Conservation (phyloP, 2,113 vertebrate genomes). For the Chionomys nivalis region DNA sequence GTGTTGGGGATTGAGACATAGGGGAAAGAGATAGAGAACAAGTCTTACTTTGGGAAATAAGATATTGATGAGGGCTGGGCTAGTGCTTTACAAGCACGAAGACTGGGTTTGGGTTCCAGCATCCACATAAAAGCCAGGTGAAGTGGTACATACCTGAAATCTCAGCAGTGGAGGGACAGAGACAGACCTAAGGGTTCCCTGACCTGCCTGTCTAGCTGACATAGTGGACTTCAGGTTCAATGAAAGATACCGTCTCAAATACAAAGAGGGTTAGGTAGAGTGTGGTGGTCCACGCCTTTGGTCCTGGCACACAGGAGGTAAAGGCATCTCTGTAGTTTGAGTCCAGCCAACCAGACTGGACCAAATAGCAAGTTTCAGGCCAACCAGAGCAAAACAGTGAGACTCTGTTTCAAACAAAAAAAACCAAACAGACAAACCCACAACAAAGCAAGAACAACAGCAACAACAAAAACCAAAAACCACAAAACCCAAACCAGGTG, state of each 20-base stretch:
- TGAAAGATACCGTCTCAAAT: neutral
- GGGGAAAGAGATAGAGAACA: neutral
- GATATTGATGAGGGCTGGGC: neutral
- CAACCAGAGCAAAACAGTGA: neutral
- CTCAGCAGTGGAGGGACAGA: neutral
- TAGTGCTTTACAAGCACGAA: neutral
- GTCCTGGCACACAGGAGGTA: neutral
- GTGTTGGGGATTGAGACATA: neutral
- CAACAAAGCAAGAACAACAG: neutral
- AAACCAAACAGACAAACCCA: neutral
- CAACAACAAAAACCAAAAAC: neutral
- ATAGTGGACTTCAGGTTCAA: neutral
- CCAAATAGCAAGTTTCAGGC: neutral
- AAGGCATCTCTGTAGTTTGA: neutral
- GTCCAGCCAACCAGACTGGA: too few species aligned
- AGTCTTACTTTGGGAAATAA: neutral
- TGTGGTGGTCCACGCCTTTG: neutral
- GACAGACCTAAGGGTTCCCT: neutral
- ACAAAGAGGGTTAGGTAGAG: neutral
- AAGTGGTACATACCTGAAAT: neutral
- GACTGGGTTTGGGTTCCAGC: neutral
- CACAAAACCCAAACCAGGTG: neutral
- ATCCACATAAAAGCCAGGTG: neutral
- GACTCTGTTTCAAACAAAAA: neutral
- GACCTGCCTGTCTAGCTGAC: neutral